Evolutionary conservation across 2,797 vertebrate species (phyloP).

Genomic region (Sylvia borin): DNA sequence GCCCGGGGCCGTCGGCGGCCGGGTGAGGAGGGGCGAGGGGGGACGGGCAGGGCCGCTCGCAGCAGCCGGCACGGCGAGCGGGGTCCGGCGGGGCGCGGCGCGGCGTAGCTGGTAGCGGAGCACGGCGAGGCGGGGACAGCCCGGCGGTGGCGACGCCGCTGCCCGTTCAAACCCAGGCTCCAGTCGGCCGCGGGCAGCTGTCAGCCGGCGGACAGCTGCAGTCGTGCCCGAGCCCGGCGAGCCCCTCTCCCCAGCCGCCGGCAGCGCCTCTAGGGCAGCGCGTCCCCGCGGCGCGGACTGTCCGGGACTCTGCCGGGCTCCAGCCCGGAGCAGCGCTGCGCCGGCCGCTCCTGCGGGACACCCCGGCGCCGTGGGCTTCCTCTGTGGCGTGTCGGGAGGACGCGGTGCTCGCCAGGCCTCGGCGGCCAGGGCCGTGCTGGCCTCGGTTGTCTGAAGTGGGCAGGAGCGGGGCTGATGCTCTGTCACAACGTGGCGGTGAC

Average conservation of each 20-base stretch:
- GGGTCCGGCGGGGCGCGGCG: no score
- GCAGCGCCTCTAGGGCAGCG: not conserved
- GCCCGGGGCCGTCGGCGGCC: slow-evolving; percentile 56
- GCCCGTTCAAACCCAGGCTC: not conserved
- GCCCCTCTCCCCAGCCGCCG: not conserved
- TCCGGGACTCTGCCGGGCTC: not conserved
- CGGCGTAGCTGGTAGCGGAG: not conserved
- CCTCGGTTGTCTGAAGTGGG: accelerated
- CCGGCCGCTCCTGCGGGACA: not conserved
- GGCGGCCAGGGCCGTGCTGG: not conserved
- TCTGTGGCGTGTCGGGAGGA: not conserved
- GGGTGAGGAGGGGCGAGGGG: not conserved
- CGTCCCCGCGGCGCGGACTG: not conserved
- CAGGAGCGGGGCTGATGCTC: not conserved
- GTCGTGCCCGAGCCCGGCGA: not conserved
- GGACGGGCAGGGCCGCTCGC: not conserved
- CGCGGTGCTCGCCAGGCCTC: not conserved
- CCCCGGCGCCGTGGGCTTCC: not conserved
- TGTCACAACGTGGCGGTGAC: not conserved
- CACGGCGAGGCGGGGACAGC: not conserved
- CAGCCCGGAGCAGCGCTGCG: not conserved
- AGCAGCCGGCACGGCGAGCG: not conserved
- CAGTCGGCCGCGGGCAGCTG: not conserved
- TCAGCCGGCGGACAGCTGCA: not conserved
- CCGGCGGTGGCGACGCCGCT: not conserved